phyloP scores from a whole-genome alignment of 2,888 invertebrate species.

The Nephrotoma guestfalica region DNA sequence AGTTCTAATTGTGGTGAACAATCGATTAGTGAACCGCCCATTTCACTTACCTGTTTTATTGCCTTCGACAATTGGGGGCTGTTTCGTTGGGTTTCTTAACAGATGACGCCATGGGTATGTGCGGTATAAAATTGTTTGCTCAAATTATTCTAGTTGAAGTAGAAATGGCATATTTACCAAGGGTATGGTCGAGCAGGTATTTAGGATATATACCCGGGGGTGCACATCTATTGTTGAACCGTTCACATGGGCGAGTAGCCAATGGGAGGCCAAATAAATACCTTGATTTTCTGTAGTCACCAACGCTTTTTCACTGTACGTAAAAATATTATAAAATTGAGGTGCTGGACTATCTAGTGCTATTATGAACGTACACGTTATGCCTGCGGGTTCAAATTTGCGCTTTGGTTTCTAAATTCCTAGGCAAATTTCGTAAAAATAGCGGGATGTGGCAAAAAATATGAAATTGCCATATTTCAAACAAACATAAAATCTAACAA shows the following conservation, averaged over 20 bases:
- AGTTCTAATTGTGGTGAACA: conserved; percentile 59
- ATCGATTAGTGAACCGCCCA: conserved; percentile 48
- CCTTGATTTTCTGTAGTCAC: conserved; percentile 84
- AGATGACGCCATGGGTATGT: conserved; percentile 78
- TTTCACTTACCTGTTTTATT: conserved; percentile 59
- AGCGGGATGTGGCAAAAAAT: too few species aligned
- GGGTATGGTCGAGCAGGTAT: conserved; percentile 75
- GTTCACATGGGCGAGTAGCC: conserved; percentile 79
- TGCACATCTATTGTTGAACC: conserved; percentile 64
- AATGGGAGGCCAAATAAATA: conserved; percentile 78
- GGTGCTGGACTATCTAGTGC: conserved; percentile 6
- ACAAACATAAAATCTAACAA: too few species aligned
- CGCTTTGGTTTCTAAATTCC: background rate
- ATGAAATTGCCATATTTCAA: too few species aligned
- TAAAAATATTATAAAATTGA: conserved; percentile 7
- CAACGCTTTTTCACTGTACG: conserved; percentile 66
- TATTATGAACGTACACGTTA: conserved; percentile 49
- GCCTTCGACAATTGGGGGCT: conserved; percentile 52
- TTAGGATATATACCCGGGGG: conserved; percentile 77
- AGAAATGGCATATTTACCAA: conserved; percentile 59
- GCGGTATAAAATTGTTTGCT: conserved; percentile 79
- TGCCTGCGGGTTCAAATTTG: conserved; percentile 42
- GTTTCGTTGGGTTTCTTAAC: conserved; percentile 74
- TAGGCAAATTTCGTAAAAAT: background rate
- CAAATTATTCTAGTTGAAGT: conserved; percentile 54